A percentile compares a stretch with the other conserved stretches of the same genome.
Evolutionary conservation across 1,140 invertebrate species (phyloP).

Genomic region (Laodelphax striatellus): DNA sequence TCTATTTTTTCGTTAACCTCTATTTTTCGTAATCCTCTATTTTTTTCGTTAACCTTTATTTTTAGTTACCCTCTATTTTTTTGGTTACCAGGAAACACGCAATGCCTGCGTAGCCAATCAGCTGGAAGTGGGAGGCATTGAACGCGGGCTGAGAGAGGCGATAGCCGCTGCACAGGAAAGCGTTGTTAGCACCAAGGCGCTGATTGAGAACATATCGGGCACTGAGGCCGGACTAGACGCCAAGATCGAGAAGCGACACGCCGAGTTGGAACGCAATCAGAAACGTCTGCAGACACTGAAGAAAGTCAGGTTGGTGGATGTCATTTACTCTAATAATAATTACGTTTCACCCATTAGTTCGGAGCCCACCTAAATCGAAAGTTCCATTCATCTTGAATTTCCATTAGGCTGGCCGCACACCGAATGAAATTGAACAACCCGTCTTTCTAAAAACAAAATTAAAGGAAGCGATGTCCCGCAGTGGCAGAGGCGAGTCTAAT

Average conservation of each 20-base stretch:
- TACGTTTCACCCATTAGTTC: too few species aligned
- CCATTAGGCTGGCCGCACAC: too few species aligned
- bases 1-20: not conserved
- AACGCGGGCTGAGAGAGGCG: constrained; percentile 55
- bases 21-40: too few species aligned
- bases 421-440: too few species aligned
- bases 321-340: too few species aligned
- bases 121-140: constrained; percentile 73
- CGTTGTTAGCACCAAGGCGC: constrained; percentile 54
- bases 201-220: constrained; percentile 73
- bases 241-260: constrained; percentile 83
- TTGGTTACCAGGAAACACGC: constrained; percentile 39
- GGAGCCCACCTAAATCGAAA: too few species aligned
- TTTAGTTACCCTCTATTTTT: not conserved
- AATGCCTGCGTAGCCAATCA: constrained; percentile 55
- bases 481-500: too few species aligned
- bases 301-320: constrained; percentile 62
- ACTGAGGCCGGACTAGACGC: constrained; percentile 76
- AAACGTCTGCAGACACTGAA: constrained; percentile 86
- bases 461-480: too few species aligned
- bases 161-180: constrained; percentile 54
- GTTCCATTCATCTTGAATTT: too few species aligned
- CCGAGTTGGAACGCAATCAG: constrained; percentile 83
- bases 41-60: too few species aligned
- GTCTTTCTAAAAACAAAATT: too few species aligned